Conservation (phyloP, 2,113 vertebrate species). For the Macquaria australasica region DNA sequence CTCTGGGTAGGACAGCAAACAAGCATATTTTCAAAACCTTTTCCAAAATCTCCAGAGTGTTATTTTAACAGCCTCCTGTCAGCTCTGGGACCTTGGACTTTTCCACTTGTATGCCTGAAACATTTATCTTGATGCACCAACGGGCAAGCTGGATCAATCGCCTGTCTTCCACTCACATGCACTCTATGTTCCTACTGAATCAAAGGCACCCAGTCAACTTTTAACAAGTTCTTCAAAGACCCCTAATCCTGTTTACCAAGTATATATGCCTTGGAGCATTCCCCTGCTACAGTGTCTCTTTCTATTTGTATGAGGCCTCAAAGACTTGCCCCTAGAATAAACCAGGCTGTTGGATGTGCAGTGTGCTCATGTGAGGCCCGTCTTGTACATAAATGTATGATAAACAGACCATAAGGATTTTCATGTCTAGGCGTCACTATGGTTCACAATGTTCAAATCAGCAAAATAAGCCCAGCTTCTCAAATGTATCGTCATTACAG, state of each 20-base stretch:
- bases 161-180: background rate
- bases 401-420: background rate
- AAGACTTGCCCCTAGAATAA: background rate
- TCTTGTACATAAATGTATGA: background rate
- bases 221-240: slow-evolving; percentile 8
- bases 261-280: background rate
- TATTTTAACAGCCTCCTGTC: background rate
- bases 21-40: background rate
- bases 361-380: background rate
- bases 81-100: background rate
- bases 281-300: background rate
- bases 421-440: background rate
- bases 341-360: background rate
- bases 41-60: no score
- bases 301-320: background rate
- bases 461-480: background rate
- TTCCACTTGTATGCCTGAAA: background rate
- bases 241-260: background rate
- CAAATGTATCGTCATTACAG: background rate
- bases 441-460: background rate
- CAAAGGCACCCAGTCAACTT: slow-evolving; percentile 6
- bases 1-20: background rate
- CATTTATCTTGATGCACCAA: background rate
- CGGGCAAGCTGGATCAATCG: background rate
- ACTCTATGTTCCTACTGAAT: background rate